phyloP scores from a whole-genome alignment of 1,140 invertebrate genomes.

The Bombus pyrosoma region DNA sequence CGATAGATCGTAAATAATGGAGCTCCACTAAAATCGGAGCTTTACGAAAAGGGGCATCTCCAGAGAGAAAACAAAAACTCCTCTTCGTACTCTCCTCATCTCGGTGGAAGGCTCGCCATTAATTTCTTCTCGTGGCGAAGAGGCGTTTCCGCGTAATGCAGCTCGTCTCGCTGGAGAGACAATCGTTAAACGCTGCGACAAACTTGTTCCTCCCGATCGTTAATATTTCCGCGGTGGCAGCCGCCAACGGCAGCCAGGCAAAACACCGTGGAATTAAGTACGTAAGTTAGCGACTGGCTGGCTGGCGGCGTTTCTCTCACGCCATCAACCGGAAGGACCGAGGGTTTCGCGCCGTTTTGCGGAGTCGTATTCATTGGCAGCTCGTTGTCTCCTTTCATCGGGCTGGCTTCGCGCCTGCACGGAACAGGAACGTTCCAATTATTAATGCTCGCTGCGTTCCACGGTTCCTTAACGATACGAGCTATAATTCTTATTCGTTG shows the following conservation, averaged over 20 bases:
- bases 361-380: slow-evolving; percentile 24
- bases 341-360: background rate
- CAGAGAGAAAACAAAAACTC: background rate
- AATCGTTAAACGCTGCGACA: slow-evolving; percentile 35
- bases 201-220: slow-evolving; percentile 32
- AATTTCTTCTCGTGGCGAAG: background rate
- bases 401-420: background rate
- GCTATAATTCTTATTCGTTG: slow-evolving; percentile 25
- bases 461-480: slow-evolving; percentile 11
- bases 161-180: background rate
- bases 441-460: slow-evolving; percentile 16
- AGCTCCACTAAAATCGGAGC: background rate
- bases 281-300: slow-evolving; percentile 6
- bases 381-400: slow-evolving; percentile 15
- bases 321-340: background rate
- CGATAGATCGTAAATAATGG: slow-evolving; percentile 33
- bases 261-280: slow-evolving; percentile 38
- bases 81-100: background rate
- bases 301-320: slow-evolving; percentile 16
- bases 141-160: background rate
- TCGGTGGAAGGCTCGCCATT: background rate
- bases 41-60: background rate
- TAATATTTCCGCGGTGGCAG: slow-evolving; percentile 22
- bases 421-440: slow-evolving; percentile 21
- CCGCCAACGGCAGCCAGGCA: slow-evolving; percentile 7